Conservation (phyloP, 2,888 invertebrate species). For the Heliconius sara region DNA sequence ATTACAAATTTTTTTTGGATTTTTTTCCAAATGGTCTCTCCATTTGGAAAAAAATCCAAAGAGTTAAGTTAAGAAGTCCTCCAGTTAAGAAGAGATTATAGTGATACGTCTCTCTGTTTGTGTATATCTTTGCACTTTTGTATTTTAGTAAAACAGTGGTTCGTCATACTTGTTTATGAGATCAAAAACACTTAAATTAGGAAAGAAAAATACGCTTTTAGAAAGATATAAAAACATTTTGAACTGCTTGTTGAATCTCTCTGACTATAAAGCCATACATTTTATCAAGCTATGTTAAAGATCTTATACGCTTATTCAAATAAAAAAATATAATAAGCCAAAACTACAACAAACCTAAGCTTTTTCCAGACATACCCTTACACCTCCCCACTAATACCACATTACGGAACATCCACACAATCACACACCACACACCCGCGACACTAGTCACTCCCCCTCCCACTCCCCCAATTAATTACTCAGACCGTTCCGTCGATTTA, state of each 20-base stretch:
- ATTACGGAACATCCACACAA: constrained; percentile 29
- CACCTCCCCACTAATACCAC: not conserved
- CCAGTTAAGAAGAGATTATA: not conserved
- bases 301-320: no score
- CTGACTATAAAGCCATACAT: no score
- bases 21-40: not conserved
- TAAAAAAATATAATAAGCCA: not conserved
- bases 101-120: not conserved
- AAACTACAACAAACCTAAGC: not conserved
- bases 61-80: no score
- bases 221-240: no score
- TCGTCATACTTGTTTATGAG: no score
- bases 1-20: not conserved
- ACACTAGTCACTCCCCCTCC: constrained; percentile 58
- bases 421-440: constrained; percentile 51
- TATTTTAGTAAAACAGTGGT: no score
- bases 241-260: no score
- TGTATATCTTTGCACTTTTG: not conserved
- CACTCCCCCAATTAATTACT: constrained; percentile 73
- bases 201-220: no score
- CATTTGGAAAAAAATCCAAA: no score
- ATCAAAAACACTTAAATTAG: no score
- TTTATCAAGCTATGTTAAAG: no score
- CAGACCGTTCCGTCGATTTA: constrained; percentile 67
- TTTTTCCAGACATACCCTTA: not conserved